These are phyloP conservation scores for Tigriopus californicus DNA, from an alignment of 2,888 invertebrate genomes.

Conservation along the genomic window DNA sequence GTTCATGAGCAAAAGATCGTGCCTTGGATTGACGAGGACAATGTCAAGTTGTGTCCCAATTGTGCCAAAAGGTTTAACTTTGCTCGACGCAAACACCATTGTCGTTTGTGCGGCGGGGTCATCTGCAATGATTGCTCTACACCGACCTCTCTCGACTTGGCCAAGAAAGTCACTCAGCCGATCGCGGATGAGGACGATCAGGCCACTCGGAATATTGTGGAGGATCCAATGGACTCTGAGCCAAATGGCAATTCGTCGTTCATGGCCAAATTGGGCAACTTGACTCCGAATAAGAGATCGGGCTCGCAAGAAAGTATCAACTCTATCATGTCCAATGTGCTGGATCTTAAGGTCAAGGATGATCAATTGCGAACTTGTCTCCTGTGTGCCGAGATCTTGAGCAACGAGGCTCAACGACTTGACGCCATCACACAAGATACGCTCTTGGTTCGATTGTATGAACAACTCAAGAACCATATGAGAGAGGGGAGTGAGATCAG, in stretches of 20 bases:
- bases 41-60: constrained; percentile 70
- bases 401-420: background rate
- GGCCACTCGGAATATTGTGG: no score
- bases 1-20: constrained; percentile 47
- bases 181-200: background rate
- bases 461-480: constrained; percentile 53
- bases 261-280: no score
- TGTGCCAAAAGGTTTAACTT: constrained; percentile 76
- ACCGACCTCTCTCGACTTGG: constrained; percentile 37
- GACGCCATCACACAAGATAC: constrained; percentile 32
- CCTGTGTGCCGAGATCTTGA: constrained; percentile 40
- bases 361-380: constrained; percentile 43
- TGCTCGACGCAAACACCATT: constrained; percentile 82
- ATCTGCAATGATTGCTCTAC: constrained; percentile 80
- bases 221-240: no score
- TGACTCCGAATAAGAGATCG: constrained; percentile 21
- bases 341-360: constrained; percentile 24
- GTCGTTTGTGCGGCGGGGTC: constrained; percentile 78
- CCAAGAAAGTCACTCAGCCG: constrained; percentile 10
- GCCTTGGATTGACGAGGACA: constrained; percentile 79
- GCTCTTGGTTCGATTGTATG: constrained; percentile 57
- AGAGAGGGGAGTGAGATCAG: constrained; percentile 42
- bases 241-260: no score
- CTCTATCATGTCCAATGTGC: constrained; percentile 28
- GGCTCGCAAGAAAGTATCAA: constrained; percentile 36